Evolutionary conservation across 1,140 invertebrate genomes (phyloP).

Genomic region (Trichonephila clavata): DNA sequence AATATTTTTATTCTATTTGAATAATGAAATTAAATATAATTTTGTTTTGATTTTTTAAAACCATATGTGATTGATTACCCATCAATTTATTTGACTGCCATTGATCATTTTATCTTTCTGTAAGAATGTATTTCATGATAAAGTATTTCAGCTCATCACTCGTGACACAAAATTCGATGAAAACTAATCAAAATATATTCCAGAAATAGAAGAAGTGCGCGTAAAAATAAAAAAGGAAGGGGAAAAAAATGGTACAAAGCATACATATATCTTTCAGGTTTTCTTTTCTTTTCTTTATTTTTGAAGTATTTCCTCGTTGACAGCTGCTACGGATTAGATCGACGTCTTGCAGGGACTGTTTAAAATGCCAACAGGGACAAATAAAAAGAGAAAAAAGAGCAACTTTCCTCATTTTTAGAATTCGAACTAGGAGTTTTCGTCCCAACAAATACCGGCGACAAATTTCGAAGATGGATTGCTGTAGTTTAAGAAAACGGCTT

Average conservation of each 20-base stretch:
- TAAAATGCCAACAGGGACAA: slow-evolving; percentile 14
- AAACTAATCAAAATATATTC: neutral
- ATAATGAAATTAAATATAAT: too few relatives aligned
- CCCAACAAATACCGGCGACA: slow-evolving; percentile 60
- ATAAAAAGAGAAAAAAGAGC: slow-evolving; percentile 28
- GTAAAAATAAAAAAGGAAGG: neutral
- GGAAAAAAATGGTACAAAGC: neutral
- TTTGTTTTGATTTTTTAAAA: too few relatives aligned
- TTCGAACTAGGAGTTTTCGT: slow-evolving; percentile 36
- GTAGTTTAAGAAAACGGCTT: slow-evolving; percentile 48
- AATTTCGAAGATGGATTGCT: slow-evolving; percentile 65
- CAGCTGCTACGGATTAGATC: slow-evolving; percentile 60
- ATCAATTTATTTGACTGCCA: too few relatives aligned
- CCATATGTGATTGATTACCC: too few relatives aligned
- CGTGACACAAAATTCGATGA: neutral
- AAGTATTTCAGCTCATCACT: too few relatives aligned
- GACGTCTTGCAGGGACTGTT: slow-evolving; percentile 15
- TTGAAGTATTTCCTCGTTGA: slow-evolving; percentile 12
- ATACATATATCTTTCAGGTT: neutral
- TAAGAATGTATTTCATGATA: too few relatives aligned
- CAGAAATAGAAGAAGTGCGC: neutral
- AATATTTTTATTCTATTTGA: too few relatives aligned
- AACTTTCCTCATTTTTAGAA: neutral
- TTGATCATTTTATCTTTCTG: too few relatives aligned
- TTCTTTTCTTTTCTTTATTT: neutral